phyloP scores from a whole-genome alignment of 37 sponge, comb jelly and placozoan genomes.

The Halisarca cf. caerulea region DNA sequence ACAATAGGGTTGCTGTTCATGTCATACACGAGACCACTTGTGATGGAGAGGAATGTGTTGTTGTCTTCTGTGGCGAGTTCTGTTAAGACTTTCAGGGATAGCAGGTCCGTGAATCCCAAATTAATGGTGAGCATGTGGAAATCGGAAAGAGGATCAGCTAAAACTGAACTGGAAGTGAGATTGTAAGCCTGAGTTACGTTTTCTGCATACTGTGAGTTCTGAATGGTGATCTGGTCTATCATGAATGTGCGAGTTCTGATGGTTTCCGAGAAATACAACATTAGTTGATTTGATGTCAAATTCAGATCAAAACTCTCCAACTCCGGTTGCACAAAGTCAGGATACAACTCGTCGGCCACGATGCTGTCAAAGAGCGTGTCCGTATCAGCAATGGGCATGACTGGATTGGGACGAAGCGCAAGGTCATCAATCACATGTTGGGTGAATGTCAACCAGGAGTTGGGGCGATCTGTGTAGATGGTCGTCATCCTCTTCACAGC shows the following conservation, averaged over 20 bases:
- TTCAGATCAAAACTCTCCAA: constrained; percentile 82
- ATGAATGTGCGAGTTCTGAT: constrained; percentile 65
- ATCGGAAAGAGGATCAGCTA: constrained; percentile 35
- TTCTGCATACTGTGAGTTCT: constrained; percentile 44
- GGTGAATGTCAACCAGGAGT: constrained; percentile 83
- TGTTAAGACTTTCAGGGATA: constrained; percentile 77
- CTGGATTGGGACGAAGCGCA: constrained; percentile 77
- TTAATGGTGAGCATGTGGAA: constrained; percentile 66
- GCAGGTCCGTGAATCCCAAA: constrained; percentile 70
- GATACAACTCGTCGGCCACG: constrained; percentile 57
- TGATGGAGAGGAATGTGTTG: constrained; percentile 76
- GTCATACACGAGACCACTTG: constrained; percentile 54
- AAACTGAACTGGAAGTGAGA: background rate
- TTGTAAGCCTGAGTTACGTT: constrained; percentile 31
- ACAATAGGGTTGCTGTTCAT: constrained; percentile 77
- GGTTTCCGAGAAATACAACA: constrained; percentile 89
- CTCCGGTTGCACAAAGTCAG: constrained; percentile 67
- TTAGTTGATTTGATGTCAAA: constrained; percentile 61
- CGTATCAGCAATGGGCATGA: constrained; percentile 49
- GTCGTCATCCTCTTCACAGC: constrained; percentile 82
- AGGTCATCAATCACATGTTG: constrained; percentile 81
- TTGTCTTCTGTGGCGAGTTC: constrained; percentile 64
- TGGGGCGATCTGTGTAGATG: constrained; percentile 66
- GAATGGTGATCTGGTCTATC: constrained; percentile 71
- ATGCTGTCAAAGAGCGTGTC: constrained; percentile 55